phyloP scores from a whole-genome alignment of 2,113 vertebrate genomes.

The Cryptomyrus ogoouensis region DNA sequence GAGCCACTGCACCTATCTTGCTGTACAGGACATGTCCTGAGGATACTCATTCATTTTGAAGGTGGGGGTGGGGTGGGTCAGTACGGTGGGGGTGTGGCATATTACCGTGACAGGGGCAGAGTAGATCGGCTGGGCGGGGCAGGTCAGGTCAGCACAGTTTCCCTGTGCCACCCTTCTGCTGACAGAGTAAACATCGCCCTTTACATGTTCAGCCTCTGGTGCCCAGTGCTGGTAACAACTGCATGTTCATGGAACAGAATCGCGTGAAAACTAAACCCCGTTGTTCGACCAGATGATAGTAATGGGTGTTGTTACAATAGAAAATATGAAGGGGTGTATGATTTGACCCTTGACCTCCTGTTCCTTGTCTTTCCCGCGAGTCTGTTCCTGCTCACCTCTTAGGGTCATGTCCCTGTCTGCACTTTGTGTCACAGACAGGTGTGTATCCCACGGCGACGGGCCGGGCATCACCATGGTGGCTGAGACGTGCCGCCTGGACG shows the following conservation, averaged over 20 bases:
- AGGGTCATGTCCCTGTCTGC: background rate
- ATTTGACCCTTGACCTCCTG: background rate
- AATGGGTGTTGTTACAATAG: background rate
- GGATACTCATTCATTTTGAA: background rate
- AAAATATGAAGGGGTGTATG: background rate
- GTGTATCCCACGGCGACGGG: slow-evolving; percentile 23
- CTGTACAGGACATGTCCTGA: background rate
- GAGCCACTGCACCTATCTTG: background rate
- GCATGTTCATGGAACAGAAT: background rate
- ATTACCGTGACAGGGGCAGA: background rate
- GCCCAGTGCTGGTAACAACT: background rate
- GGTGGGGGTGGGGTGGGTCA: background rate
- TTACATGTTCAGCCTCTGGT: background rate
- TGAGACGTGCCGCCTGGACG: slow-evolving; percentile 74
- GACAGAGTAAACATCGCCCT: background rate
- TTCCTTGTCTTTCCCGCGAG: background rate
- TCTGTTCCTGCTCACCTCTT: background rate
- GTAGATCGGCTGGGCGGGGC: too few relatives aligned
- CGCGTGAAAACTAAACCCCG: background rate
- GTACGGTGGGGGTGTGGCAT: background rate
- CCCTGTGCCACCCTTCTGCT: background rate
- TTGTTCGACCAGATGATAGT: background rate
- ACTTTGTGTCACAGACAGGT: slow-evolving; percentile 34
- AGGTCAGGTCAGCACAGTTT: background rate
- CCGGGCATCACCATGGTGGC: slow-evolving; percentile 57